Evolutionary conservation across 2,113 vertebrate species (phyloP), one percentile per base, ranked within the genome.

Genomic region (Eulacestoma nigropectus): DNA sequence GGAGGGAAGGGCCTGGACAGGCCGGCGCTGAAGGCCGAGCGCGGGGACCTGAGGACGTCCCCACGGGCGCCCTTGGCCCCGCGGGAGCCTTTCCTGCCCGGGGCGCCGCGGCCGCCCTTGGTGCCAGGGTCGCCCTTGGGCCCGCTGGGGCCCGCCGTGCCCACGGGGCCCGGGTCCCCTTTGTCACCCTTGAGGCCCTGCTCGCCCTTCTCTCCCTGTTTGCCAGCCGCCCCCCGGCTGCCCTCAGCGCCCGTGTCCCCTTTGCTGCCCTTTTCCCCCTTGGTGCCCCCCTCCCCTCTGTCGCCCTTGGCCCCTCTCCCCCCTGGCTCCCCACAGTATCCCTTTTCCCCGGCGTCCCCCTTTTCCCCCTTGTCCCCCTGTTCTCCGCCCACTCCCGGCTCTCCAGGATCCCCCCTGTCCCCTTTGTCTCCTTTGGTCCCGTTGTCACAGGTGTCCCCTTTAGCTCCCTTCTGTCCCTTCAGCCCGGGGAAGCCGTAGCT

Each of bases 1-100:
- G 98, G 98, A 20, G 99, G 99, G 94, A 99, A 99, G 33, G 99
- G 99, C 89, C 98, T 98, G 37, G 98, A 98, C n/a, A 99, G 97
- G 27, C 98, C 98, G 0, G 98, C 99, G 6, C 99, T 99, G 96
- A 99, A 99, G 8, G 98, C 99, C 0, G 99, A 99, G n/a, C 97
- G 98, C 5, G 92, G 96, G 11, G 86, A 75, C 19, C 75, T 93
- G 19, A 91, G 7, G 2, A 69, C 44, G 20, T 98, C 98, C 2
- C 99, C 99, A 11, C 97, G 98, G 8, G 98, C 96, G 2, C 99
- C 99, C 90, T 99, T 99, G 1, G 98, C 60, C 35, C 99, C 99
- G 12, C 98, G 98, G 14, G 98, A 95, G 8, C 99, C 99, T 88
- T 98, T 99, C 97, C 98, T 99, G 26, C 99, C 99, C 1, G 98